Conservation (phyloP, 92 coral and sea anemone species). For the Chrysogorgia sp. region DNA sequence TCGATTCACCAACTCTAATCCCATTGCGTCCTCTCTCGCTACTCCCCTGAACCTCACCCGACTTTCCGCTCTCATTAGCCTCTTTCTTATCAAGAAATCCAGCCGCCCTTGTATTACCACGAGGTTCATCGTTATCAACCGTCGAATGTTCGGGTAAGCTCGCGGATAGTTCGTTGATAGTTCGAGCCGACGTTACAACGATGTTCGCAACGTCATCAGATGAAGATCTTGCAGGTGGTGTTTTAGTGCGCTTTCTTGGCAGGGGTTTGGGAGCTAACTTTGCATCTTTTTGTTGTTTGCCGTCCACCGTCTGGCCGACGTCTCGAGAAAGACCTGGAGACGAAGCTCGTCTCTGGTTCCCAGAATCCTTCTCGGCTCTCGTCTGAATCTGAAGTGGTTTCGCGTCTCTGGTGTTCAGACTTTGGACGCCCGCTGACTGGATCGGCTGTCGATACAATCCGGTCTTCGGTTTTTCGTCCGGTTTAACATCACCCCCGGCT, state of each 20-base stretch:
- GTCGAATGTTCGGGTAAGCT: not conserved
- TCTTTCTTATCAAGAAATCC: not conserved
- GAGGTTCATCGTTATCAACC: not conserved
- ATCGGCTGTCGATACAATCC: not conserved
- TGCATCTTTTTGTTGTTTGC: not conserved
- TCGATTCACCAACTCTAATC: not conserved
- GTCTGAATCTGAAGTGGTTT: constrained; percentile 36
- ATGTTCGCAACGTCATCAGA: not conserved
- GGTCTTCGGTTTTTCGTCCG: not conserved
- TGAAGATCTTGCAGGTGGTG: constrained; percentile 24
- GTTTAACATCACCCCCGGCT: not conserved
- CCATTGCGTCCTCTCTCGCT: not conserved
- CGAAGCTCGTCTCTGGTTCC: not conserved
- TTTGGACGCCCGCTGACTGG: constrained; percentile 23
- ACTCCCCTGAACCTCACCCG: not conserved
- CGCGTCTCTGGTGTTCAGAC: constrained; percentile 6
- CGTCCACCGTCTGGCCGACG: not conserved
- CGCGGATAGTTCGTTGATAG: not conserved
- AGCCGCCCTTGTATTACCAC: not conserved
- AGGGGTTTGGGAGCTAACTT: constrained; percentile 15
- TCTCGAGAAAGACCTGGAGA: not conserved
- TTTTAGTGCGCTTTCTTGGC: constrained; percentile 37
- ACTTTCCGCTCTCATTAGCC: not conserved
- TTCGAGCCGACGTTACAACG: constrained; percentile 10
- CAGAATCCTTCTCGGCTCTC: constrained; percentile 40